Base-by-base conservation (phyloP, 23 tunicate genomes). In the Halocynthia roretzi region DNA sequence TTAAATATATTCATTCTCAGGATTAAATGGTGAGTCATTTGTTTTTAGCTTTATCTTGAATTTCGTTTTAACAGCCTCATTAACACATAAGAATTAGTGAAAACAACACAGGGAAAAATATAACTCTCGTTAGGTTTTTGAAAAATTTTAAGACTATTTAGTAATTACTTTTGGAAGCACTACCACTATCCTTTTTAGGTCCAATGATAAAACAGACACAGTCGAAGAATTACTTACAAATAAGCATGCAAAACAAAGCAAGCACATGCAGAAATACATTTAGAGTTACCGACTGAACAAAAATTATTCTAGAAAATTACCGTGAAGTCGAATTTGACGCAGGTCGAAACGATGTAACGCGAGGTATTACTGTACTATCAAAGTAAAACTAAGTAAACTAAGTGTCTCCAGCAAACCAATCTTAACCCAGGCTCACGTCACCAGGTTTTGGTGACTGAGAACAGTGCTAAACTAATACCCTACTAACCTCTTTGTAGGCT, bases 1-100 rank as follows among this genome's bases (percentile, higher is more conserved):
- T 12, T 72, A 0, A 72, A 80, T 58, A 81, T 91, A 7, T 77
- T 81, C 6, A 53, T 91, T 9, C 72, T 91, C 87, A 79, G 82
- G 19, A 20, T 23, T 11, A 80, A 84, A 80, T 71, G 82, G 89
- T 84, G 70, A 66, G 81, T 56, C 19, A 14, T 71, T 65, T 65
- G 18, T 15, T 18, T 18, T 67, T 18, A 67, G 71, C 5, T 67
- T 67, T 11, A 15, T 11, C 12, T 67, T 67, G 2, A 15, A 21
- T 58, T 58, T 58, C 17, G 2, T 15, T 14, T n/a, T 0, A 2
- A n/a, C 18, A 67, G 5, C 11, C 20, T 23, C 22, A 67, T 67
- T 19, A 18, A 20, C 12, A 68, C 20, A 14, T 68, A 19, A 14
- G 18, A 17, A 10, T 11, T 5, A 5, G 21, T 4, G 44, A 0